These are phyloP conservation scores for Epinotia nisella DNA, from an alignment of 2,888 invertebrate genomes.

Conservation along the genomic window DNA sequence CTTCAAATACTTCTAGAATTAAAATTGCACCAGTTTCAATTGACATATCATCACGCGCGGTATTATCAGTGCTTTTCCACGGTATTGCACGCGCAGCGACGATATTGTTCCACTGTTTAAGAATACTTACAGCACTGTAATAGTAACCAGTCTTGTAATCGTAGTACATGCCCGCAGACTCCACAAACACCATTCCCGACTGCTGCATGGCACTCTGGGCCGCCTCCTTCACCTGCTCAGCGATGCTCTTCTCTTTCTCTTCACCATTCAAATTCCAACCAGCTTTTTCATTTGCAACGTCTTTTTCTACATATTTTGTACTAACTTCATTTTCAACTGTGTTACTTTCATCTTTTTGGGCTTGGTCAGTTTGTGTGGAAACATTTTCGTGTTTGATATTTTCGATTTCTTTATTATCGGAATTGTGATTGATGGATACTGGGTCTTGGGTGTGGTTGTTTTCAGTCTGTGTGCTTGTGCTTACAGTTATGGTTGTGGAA, in stretches of 20 bases:
- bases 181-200: slow-evolving; percentile 93
- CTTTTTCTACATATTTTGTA: slow-evolving; percentile 38
- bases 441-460: slow-evolving; percentile 3
- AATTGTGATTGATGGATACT: not conserved
- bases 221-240: slow-evolving; percentile 90
- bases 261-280: slow-evolving; percentile 62
- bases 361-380: slow-evolving; percentile 56
- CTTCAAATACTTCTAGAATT: too few species aligned
- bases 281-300: slow-evolving; percentile 44
- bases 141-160: slow-evolving; percentile 95
- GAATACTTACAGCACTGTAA: slow-evolving; percentile 91
- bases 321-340: slow-evolving; percentile 20
- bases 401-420: not conserved
- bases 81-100: too few species aligned
- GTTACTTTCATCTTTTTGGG: slow-evolving; percentile 20
- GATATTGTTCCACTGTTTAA: too few species aligned
- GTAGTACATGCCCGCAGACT: slow-evolving; percentile 94
- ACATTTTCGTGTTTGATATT: slow-evolving; percentile 2
- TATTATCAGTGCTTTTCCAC: too few species aligned
- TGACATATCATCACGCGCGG: too few species aligned
- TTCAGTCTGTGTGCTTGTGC: slow-evolving; percentile 29
- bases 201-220: slow-evolving; percentile 90
- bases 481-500: slow-evolving; percentile 6
- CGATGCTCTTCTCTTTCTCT: slow-evolving; percentile 80
- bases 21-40: too few species aligned